A percentile compares a stretch with the other conserved stretches of the same genome.
Conservation (phyloP, 1,140 invertebrate genomes). For the Lanistes nyassanus region DNA sequence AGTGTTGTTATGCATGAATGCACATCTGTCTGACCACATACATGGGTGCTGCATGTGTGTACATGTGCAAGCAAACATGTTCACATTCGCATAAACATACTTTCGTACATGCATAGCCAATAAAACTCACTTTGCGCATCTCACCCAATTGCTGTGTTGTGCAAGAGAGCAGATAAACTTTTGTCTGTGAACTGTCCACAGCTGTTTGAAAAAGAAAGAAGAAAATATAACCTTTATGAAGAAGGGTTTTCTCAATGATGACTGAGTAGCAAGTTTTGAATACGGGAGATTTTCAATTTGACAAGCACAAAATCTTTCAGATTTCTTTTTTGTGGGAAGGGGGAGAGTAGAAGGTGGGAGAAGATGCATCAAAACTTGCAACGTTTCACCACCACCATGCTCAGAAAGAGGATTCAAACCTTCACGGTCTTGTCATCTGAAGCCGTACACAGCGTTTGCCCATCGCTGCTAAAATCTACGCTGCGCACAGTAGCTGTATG, state of each 20-base stretch:
- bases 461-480: conserved; percentile 83
- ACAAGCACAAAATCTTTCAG: too few species aligned
- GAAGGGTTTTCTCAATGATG: too few species aligned
- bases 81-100: neutral
- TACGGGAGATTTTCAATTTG: too few species aligned
- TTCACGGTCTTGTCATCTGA: conserved; percentile 89
- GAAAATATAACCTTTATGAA: too few species aligned
- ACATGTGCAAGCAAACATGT: conserved; percentile 13
- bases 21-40: too few species aligned
- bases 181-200: conserved; percentile 72
- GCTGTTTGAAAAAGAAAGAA: conserved; percentile 41
- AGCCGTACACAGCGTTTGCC: conserved; percentile 78
- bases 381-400: too few species aligned
- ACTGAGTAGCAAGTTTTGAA: too few species aligned
- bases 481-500: conserved; percentile 82
- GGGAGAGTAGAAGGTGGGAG: too few species aligned
- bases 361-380: too few species aligned
- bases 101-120: neutral
- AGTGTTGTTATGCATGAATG: too few species aligned
- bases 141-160: conserved; percentile 89
- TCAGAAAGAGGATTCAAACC: conserved; percentile 59
- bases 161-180: conserved; percentile 83
- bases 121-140: conserved; percentile 75
- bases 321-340: too few species aligned
- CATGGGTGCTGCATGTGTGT: conserved; percentile 12